Evolutionary conservation across 2,888 invertebrate species (phyloP), one percentile per base, ranked within the genome.

Genomic region (Oconnorella tubifera): DNA sequence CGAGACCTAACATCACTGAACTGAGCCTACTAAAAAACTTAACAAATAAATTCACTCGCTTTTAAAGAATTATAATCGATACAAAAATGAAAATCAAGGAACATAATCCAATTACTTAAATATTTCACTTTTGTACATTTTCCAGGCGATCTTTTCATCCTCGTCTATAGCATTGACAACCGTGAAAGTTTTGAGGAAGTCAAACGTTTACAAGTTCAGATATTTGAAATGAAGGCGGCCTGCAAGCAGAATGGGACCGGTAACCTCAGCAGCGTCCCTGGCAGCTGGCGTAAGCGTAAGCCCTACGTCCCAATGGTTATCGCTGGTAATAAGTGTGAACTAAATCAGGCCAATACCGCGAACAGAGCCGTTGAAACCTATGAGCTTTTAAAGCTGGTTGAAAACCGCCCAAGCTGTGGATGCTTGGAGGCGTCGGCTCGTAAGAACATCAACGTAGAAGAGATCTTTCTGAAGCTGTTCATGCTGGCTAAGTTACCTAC

Each of bases 251-350:
- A 27, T 28, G 33, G 25, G 3, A 40, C 33, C 32, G 33, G 3
- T 1, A n/a, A 32, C 33, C 1, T 3, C 3, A 33, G 57, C 3
- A n/a, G n/a, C n/a, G n/a, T n/a, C n/a, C n/a, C n/a, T n/a, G 59
- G 59, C 0, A 58, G 59, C 59, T 58, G 59, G 56, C 62, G 50
- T 28, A 56, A 56, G 50, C 19, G 33, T 19, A 33, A 53, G 40
- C 56, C 27, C 33, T 25, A 48, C 23, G 56, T 68, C 56, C 91
- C 91, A 50, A 91, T 92, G 89, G 89, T 92, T 59, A 86, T 92
- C 67, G 91, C 90, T 1, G 92, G 91, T 62, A 92, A 92, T 80
- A 92, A 92, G 84, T 89, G 89, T 81, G 92, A 92, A 83, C 87
- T 86, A 75, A 40, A 40, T 40, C 40, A 6, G 19, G 40, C 19